These are phyloP conservation scores for Siniperca obscura DNA, from an alignment of 2,797 vertebrate genomes.

Conservation along the genomic window DNA sequence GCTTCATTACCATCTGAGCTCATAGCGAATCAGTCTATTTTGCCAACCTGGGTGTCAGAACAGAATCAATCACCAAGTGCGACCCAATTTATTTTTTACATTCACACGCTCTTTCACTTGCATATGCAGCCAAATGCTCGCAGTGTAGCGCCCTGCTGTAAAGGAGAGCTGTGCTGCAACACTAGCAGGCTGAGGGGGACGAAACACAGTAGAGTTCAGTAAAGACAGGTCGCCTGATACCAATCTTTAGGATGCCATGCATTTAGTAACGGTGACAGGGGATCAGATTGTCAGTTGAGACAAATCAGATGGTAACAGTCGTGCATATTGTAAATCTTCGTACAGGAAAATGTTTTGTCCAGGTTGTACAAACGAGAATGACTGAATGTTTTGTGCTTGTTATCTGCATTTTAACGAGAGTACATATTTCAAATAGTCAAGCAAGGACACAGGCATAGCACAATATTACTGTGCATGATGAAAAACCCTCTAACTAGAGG, in stretches of 20 bases:
- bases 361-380: neutral
- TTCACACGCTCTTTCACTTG: neutral
- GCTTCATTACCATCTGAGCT: neutral
- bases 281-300: neutral
- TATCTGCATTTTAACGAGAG: slow-evolving; percentile 25
- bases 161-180: neutral
- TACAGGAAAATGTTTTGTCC: neutral
- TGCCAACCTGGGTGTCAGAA: neutral
- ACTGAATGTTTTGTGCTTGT: slow-evolving; percentile 33
- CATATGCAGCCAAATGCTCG: neutral
- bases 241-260: neutral
- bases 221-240: neutral
- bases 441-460: slow-evolving; percentile 12
- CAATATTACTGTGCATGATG: slow-evolving; percentile 41
- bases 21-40: neutral
- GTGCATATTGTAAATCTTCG: neutral
- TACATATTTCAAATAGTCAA: neutral
- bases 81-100: slow-evolving; percentile 8
- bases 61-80: no score
- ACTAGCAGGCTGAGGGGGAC: neutral
- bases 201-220: neutral
- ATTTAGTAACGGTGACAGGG: neutral
- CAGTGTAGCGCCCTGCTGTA: neutral
- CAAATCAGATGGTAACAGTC: neutral
- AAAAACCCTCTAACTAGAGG: slow-evolving; percentile 40